phyloP scores from a whole-genome alignment of 2,113 vertebrate species.

The Chaetura pelagica region DNA sequence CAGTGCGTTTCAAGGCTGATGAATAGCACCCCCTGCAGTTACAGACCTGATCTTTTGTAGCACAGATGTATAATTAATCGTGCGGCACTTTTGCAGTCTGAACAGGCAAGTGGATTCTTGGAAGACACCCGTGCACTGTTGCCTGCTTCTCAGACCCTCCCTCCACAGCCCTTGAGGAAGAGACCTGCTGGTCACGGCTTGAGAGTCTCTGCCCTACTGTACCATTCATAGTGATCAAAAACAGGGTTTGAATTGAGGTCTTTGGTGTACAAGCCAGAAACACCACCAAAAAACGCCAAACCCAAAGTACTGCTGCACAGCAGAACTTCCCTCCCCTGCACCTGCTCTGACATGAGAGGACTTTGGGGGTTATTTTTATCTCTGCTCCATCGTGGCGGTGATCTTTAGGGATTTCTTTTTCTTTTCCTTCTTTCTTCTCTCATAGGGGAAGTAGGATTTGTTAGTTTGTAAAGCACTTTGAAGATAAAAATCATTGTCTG shows the following conservation, averaged over 20 bases:
- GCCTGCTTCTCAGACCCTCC: background rate
- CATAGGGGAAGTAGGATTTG: background rate
- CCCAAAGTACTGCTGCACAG: background rate
- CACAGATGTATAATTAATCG: slow-evolving; percentile 58
- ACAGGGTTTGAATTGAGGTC: background rate
- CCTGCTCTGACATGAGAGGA: background rate
- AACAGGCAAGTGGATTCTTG: slow-evolving; percentile 12
- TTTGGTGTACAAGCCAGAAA: background rate
- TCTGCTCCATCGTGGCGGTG: background rate
- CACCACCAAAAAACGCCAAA: background rate
- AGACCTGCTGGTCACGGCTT: background rate
- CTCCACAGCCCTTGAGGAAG: background rate
- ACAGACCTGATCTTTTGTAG: slow-evolving; percentile 38
- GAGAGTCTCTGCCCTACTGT: background rate
- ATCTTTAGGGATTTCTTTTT: background rate
- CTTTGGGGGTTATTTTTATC: background rate
- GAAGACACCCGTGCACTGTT: background rate
- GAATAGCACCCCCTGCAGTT: slow-evolving; percentile 65
- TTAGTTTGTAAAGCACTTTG: slow-evolving; percentile 30
- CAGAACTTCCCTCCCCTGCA: background rate
- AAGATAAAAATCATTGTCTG: background rate
- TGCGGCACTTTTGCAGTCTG: slow-evolving; percentile 42
- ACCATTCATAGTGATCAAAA: background rate
- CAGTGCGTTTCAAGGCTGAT: slow-evolving; percentile 40
- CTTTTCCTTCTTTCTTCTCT: background rate